Base-by-base conservation (phyloP, 2,113 vertebrate species). In the Plectropomus leopardus region DNA sequence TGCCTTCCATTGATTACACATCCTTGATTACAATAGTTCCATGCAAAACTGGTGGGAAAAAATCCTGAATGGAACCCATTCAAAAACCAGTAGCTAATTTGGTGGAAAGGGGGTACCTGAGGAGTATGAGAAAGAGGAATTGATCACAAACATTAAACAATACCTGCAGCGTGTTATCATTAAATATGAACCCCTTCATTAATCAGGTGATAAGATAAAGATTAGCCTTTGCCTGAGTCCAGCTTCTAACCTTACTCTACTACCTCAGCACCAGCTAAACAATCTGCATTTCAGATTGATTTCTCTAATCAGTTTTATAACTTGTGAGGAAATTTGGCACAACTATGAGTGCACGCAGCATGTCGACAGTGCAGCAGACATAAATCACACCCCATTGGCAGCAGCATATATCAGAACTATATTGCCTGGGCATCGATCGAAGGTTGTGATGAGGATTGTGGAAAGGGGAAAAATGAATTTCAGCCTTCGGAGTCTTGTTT, bases 401-500 rank as follows among this genome's bases (percentile, higher is more conserved):
- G 84, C 72, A 70, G 80, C 85, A 90, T 87, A 84, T 59, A 88
- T 86, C 76, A 86, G 51, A 82, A 72, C 42, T 75, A 30, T 80
- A 87, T 75, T 64, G 84, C 86, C 77, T 40, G 34, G 45, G 81
- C 77, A 88, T 90, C 78, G 76, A 88, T 93, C 54, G 72, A 82
- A 77, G 75, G 76, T 72, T 76, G 80, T 78, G 84, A 90, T 88
- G 80, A 87, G 87, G 76, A 86, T 47, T 88, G 76, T 77, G 85
- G 50, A 66, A 68, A 45, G 59, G 67, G 67, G 50, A 57, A 48
- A 78, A 80, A 90, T 72, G 24, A 83, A 75, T 88, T 76, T 84
- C 73, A 68, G 57, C 61, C 78, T 68, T 64, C 60, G 36, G 42
- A 7, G 4, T 26, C 69, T 78, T 3, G 4, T 26, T 66, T 78